A percentile compares a stretch with the other conserved stretches of the same genome.
Conservation (phyloP, 2,888 invertebrate genomes). For the Eilema sororculum region DNA sequence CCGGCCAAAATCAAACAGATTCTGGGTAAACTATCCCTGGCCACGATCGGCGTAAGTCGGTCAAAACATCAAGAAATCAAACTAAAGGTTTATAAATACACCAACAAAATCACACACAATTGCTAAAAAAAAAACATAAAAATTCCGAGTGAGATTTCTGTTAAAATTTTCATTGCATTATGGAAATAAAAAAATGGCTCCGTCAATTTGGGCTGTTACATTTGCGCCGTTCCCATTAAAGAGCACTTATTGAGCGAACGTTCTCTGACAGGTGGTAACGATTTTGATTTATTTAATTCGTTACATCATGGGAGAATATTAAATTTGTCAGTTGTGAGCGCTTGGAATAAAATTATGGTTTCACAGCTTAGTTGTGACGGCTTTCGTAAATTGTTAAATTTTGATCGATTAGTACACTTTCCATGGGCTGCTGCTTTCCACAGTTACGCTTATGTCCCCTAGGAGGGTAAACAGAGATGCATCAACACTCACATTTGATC, state of each 20-base stretch:
- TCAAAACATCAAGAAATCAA: not conserved
- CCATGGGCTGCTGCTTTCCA: not conserved
- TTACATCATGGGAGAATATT: conserved; percentile 58
- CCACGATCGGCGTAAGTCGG: not conserved
- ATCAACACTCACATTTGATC: not conserved
- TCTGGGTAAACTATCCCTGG: not conserved
- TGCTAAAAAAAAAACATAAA: conserved; percentile 8
- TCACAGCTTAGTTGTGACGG: conserved; percentile 25
- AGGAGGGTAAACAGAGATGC: not conserved
- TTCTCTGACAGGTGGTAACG: conserved; percentile 58
- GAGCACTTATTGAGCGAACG: conserved; percentile 59
- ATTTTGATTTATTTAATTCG: conserved; percentile 67
- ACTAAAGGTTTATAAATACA: not conserved
- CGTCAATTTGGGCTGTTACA: conserved; percentile 51
- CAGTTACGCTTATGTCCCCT: not conserved
- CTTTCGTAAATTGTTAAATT: conserved; percentile 19
- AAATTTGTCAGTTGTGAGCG: conserved; percentile 56
- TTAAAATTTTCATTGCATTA: conserved; percentile 38
- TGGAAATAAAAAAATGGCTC: conserved; percentile 41
- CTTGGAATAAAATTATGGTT: conserved; percentile 36
- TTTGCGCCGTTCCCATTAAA: conserved; percentile 58
- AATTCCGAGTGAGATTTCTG: conserved; percentile 20
- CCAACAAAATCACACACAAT: not conserved
- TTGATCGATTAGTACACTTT: conserved; percentile 11
- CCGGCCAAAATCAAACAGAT: not conserved